Conservation (phyloP, 1,140 invertebrate genomes). For the Zaprionus kolodkinae region DNA sequence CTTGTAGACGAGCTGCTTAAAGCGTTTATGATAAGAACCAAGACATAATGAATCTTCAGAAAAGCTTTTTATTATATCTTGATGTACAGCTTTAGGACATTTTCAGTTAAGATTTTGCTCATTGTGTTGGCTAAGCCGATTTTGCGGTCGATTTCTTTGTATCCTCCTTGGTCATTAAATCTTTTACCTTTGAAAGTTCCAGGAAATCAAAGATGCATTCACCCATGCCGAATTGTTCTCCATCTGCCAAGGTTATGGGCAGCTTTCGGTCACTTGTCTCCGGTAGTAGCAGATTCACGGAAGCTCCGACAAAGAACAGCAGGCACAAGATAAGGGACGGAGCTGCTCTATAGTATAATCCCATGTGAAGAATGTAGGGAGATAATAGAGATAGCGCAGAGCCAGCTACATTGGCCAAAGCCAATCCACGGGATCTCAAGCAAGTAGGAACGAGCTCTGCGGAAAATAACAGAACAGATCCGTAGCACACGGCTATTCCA, state of each 20-base stretch:
- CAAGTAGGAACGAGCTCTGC: slow-evolving; percentile 88
- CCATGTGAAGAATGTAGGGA: slow-evolving; percentile 79
- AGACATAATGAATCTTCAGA: no score
- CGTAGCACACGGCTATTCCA: slow-evolving; percentile 87
- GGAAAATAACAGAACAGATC: slow-evolving; percentile 87
- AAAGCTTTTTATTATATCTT: no score
- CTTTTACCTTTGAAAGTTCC: slow-evolving; percentile 2
- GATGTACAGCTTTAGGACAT: no score
- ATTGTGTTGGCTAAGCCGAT: neutral
- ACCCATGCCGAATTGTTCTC: slow-evolving; percentile 86
- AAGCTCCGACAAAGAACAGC: slow-evolving; percentile 85
- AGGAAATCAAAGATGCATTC: slow-evolving; percentile 82
- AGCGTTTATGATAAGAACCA: no score
- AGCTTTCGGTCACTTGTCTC: slow-evolving; percentile 86
- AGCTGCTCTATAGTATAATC: slow-evolving; percentile 84
- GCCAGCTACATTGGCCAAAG: slow-evolving; percentile 85
- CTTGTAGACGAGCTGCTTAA: no score
- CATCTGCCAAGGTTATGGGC: slow-evolving; percentile 86
- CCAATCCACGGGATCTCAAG: slow-evolving; percentile 86
- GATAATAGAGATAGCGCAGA: slow-evolving; percentile 83
- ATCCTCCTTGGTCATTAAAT: neutral
- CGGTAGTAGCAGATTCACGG: slow-evolving; percentile 85
- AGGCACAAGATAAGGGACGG: slow-evolving; percentile 85
- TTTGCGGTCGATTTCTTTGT: neutral
- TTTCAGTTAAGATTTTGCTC: no score